Conservation (phyloP, 92 coral and sea anemone genomes). For the Phenganax stokvisi region DNA sequence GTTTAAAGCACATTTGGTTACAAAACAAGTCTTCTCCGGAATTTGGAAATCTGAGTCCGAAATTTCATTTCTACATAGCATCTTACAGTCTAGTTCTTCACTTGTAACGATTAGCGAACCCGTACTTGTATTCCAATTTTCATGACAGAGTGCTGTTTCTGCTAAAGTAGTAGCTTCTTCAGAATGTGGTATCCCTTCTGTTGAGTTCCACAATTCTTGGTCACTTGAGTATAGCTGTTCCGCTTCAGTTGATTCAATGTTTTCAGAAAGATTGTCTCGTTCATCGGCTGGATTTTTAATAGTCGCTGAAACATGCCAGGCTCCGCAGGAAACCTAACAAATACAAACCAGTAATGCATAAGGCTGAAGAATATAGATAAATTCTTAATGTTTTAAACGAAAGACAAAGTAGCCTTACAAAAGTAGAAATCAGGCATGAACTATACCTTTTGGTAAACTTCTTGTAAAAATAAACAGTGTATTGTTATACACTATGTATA, state of each 20-base stretch:
- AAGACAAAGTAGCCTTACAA: not conserved
- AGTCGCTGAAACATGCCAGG: slow-evolving; percentile 90
- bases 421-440: not conserved
- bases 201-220: not conserved
- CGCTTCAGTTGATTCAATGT: not conserved
- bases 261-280: not conserved
- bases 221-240: not conserved
- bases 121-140: too few species aligned
- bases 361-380: not conserved
- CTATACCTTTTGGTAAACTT: too few species aligned
- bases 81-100: too few species aligned
- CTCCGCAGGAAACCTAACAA: slow-evolving; percentile 82
- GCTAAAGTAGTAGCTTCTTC: not conserved
- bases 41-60: not conserved
- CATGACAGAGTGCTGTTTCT: too few species aligned
- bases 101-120: too few species aligned
- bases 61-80: not conserved
- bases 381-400: not conserved
- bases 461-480: too few species aligned
- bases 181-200: not conserved
- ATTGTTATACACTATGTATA: too few species aligned
- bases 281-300: slow-evolving; percentile 39
- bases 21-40: not conserved
- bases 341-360: not conserved
- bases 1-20: not conserved